Percentiles rank a stretch among this genome's conserved stretches.
These are phyloP conservation scores for Caenorhabditis sp. DNA, from an alignment of 2,888 invertebrate genomes.

Conservation along the genomic window DNA sequence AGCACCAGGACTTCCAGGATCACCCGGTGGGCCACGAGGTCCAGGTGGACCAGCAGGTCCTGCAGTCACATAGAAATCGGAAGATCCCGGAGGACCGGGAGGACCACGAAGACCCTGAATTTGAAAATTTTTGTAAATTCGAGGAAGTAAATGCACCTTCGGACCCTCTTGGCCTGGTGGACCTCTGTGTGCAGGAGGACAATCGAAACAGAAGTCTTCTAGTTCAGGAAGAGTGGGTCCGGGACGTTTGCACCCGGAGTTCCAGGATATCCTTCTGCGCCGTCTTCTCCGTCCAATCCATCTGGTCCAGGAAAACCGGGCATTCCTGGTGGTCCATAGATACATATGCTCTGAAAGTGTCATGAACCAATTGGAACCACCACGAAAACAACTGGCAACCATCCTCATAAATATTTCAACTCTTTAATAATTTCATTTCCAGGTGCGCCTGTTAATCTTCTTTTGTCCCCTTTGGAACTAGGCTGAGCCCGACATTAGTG, in stretches of 20 bases:
- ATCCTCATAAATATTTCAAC: too few relatives aligned
- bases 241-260: constrained; percentile 29
- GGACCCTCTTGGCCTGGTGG: constrained; percentile 59
- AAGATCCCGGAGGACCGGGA: constrained; percentile 49
- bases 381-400: too few relatives aligned
- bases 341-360: constrained; percentile 48
- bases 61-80: constrained; percentile 34
- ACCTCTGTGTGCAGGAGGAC: constrained; percentile 65
- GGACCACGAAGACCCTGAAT: constrained; percentile 49
- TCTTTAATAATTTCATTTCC: too few relatives aligned
- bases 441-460: too few relatives aligned
- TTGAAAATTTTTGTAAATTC: background rate
- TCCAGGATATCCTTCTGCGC: constrained; percentile 47
- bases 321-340: constrained; percentile 54
- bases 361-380: too few relatives aligned
- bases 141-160: constrained; percentile 28
- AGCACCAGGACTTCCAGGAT: constrained; percentile 52
- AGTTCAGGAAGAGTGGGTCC: constrained; percentile 21
- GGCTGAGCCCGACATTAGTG: constrained; percentile 34
- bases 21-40: constrained; percentile 55
- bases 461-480: too few relatives aligned
- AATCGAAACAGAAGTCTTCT: constrained; percentile 68
- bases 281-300: constrained; percentile 59
- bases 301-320: constrained; percentile 56
- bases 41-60: constrained; percentile 55